phyloP scores from a whole-genome alignment of 2,888 invertebrate species.

The Melieria crassipennis region DNA sequence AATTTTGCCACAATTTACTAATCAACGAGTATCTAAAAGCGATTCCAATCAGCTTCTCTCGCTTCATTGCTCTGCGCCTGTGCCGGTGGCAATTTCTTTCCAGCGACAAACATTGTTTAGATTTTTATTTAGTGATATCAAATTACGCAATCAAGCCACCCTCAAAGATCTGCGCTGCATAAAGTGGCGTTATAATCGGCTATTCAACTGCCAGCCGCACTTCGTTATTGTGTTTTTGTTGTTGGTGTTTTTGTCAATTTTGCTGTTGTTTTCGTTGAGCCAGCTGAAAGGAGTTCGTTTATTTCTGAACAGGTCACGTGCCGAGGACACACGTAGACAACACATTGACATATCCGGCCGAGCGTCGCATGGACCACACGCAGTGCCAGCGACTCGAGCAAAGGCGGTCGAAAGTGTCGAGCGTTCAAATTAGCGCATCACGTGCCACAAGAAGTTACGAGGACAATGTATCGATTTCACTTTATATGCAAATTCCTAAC shows the following conservation, averaged over 20 bases:
- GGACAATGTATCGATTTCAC: constrained; percentile 53
- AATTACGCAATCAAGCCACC: constrained; percentile 33
- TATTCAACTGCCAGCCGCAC: neutral
- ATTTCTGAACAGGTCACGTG: constrained; percentile 47
- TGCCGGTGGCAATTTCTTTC: constrained; percentile 13
- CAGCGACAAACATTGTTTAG: constrained; percentile 1
- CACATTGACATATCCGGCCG: constrained; percentile 47
- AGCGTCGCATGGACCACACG: constrained; percentile 42
- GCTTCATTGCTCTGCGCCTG: too few species aligned
- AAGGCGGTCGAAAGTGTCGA: constrained; percentile 8
- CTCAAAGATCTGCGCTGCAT: constrained; percentile 26
- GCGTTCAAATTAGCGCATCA: constrained; percentile 55
- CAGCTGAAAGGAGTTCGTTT: constrained; percentile 45
- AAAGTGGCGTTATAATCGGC: constrained; percentile 13
- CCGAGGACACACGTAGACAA: constrained; percentile 41
- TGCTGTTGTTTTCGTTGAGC: constrained; percentile 39
- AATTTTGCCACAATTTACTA: too few species aligned
- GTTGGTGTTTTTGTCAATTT: constrained; percentile 35
- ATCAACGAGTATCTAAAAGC: too few species aligned
- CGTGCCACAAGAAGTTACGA: constrained; percentile 48
- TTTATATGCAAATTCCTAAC: constrained; percentile 55
- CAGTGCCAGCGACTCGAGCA: constrained; percentile 27
- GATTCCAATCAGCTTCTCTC: too few species aligned
- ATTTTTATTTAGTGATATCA: constrained; percentile 18
- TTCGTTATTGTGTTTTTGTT: constrained; percentile 3